Base-by-base conservation (phyloP, 2,888 invertebrate genomes). In the Stratiomys singularior region DNA sequence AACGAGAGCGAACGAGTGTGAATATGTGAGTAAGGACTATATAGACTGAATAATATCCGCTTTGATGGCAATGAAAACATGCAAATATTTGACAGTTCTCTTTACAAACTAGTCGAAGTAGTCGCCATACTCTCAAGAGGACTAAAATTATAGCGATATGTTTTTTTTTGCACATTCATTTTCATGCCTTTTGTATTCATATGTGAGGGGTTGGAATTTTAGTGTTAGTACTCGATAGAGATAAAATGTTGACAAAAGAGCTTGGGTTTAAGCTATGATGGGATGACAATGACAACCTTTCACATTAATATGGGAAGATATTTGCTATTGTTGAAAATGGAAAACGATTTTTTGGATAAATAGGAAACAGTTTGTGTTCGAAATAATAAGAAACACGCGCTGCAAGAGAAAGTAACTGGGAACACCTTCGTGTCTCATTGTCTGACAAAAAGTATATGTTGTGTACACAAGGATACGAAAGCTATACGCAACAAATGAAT, bases 21-120 rank as follows among this genome's bases (percentile, higher is more conserved):
- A 5, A 60, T 25, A 18, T 60, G 11, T 60, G 23, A 60, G 5
- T 60, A 7, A 44, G 67, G 13, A 64, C 11, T 30, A n/a, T 28
- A 15, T 5, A 64, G 64, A 18, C 11, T 64, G 30, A 23, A n/a
- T 69, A 27, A 47, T 46, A 11, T 47, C 47, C 21, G 47, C 23
- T 69, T 69, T 46, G 37, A 69, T 69, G 47, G 69, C 69, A 47
- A 47, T 69, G 58, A 74, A 58, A 74, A 74, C 74, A 74, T 74
- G 58, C 37, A 74, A 74, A 74, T 74, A 74, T 74, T 74, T 74
- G 74, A 58, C 52, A 23, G 23, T 74, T 18, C 37, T 37, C 60
- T 56, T 30, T 58, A 60, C 37, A 18, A 74, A 58, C 58, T 74
- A 74, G 23, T 30, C 25, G 30, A 52, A 13, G 46, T n/a, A 44